A percentile compares a stretch with the other conserved stretches of the same genome.
These are phyloP conservation scores for Drosophila miranda DNA, from an alignment of 1,140 invertebrate genomes.

Conservation along the genomic window DNA sequence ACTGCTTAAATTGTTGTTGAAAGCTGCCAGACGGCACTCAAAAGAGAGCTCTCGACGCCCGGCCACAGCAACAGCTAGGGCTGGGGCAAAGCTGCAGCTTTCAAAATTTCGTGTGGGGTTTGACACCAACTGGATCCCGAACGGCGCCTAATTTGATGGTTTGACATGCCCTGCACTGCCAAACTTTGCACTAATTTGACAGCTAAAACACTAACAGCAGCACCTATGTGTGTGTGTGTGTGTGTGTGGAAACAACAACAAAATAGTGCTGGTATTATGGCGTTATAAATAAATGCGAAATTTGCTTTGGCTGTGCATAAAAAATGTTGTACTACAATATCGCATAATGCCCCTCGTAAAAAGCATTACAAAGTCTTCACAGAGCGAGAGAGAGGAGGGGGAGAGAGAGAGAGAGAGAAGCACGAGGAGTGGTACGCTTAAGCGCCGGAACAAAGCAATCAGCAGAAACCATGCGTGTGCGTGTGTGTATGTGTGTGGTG, in stretches of 20 bases:
- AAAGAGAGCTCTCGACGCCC: too few species aligned
- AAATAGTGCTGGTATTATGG: neutral
- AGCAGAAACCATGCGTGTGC: slow-evolving; percentile 59
- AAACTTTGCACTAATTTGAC: slow-evolving; percentile 28
- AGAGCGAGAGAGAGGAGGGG: neutral
- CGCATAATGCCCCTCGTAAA: slow-evolving; percentile 29
- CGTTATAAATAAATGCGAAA: slow-evolving; percentile 23
- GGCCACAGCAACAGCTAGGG: too few species aligned
- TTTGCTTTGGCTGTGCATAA: slow-evolving; percentile 23
- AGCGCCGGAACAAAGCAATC: slow-evolving; percentile 77
- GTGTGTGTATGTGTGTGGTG: slow-evolving; percentile 20
- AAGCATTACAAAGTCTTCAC: slow-evolving; percentile 39
- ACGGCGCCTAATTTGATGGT: neutral
- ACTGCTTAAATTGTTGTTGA: too few species aligned
- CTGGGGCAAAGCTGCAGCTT: too few species aligned
- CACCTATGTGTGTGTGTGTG: too few species aligned
- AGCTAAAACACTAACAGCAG: slow-evolving; percentile 12
- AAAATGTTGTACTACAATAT: slow-evolving; percentile 14
- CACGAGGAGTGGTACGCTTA: slow-evolving; percentile 46
- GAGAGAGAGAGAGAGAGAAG: neutral
- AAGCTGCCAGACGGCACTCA: too few species aligned
- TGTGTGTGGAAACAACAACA: neutral
- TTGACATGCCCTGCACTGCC: neutral
- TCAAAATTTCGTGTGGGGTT: neutral
- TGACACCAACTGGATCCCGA: neutral